Evolutionary conservation across 1,140 invertebrate species (phyloP), one percentile per base, ranked within the genome.

Genomic region (Dendrolimus kikuchii): DNA sequence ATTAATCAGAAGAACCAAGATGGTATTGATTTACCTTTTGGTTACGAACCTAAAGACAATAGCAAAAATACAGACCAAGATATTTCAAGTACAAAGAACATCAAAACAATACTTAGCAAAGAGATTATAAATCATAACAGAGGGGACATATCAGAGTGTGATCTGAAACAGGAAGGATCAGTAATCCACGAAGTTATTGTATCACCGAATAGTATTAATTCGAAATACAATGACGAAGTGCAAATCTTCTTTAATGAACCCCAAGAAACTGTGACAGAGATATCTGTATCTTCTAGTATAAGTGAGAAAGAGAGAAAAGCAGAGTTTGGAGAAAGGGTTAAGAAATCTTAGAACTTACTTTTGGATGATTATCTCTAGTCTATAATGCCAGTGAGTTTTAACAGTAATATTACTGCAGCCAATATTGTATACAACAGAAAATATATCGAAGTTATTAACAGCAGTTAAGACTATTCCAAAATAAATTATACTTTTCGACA

Each of bases 201-300:
- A 5, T 60, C 82, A 0, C 86, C 85, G 0, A 65, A 73, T 0
- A 74, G 68, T 7, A 54, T 66, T 7, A 49, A 66, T 5, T 73
- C 81, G 9, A 77, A 88, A 7, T 84, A 88, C 48, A 80, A 89
- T 23, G 89, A 89, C 51, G 88, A 90, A 52, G 89, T 90, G 2
- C 88, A 89, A 0, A 71, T 90, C 36, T 90, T 87, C 64, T 90
- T 89, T 59, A 88, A 84, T 38, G 57, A 64, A 1, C 60, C 71
- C 37, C 68, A 55, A 38, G 86, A 86, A 42, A 62, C 78, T 0
- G 80, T 87, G 0, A 88, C 87, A 2, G 86, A 88, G 60, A 85
- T 86, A 53, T 86, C 85, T 0, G 77, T 87, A 38, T 77, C 83
- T 0, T 86, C 84, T 0, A 86, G 81, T 38, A 79, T 86, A 51